Evolutionary conservation across 2,113 vertebrate species (phyloP).

Genomic region (Zapornia atra): DNA sequence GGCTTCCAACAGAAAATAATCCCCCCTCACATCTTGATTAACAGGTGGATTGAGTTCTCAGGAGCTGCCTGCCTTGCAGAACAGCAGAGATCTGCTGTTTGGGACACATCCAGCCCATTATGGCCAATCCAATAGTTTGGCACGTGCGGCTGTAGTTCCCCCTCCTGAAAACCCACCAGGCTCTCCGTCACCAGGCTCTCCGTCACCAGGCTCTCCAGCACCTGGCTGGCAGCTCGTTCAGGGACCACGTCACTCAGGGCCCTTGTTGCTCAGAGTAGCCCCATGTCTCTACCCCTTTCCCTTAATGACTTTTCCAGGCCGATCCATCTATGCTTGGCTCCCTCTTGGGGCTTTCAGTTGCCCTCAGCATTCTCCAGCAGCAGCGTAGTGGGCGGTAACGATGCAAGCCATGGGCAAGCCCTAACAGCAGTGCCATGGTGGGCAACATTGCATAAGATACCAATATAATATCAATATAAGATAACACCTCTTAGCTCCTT

Average conservation of each 20-base stretch:
- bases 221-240: not conserved
- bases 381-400: not conserved
- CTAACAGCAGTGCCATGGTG: rapidly evolving
- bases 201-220: not conserved
- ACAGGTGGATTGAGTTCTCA: not conserved
- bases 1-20: not conserved
- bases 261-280: not conserved
- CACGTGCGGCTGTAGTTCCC: not conserved
- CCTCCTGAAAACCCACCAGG: not conserved
- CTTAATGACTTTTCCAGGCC: not conserved
- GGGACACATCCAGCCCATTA: not conserved
- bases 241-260: not conserved
- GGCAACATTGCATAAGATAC: no score
- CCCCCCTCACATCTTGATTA: not conserved
- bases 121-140: not conserved
- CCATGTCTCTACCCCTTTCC: not conserved
- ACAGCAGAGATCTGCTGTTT: not conserved
- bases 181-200: not conserved
- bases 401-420: not conserved
- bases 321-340: not conserved
- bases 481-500: not conserved
- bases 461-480: no score
- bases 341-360: not conserved
- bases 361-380: not conserved
- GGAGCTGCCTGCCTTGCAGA: not conserved